Conservation (phyloP, 2,113 vertebrate genomes). For the Boleophthalmus pectinirostris region DNA sequence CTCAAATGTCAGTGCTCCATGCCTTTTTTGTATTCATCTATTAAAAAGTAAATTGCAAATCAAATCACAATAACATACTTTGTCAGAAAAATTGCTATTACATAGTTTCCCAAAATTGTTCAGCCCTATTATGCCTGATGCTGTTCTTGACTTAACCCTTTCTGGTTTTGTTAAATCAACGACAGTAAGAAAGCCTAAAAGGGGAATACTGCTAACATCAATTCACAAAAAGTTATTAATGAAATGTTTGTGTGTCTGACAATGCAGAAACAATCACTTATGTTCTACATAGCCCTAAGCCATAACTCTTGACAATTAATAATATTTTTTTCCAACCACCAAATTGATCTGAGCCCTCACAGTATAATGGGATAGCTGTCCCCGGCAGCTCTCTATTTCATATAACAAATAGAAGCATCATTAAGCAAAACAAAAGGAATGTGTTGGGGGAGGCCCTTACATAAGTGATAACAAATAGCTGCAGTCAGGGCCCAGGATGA, state of each 20-base stretch:
- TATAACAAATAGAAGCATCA: conserved; percentile 20
- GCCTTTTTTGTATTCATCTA: too few species aligned
- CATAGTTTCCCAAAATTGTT: too few species aligned
- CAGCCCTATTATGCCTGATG: not conserved
- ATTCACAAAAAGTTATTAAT: not conserved
- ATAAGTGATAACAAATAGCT: conserved; percentile 3
- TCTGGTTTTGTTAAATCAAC: not conserved
- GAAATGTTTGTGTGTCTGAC: conserved; percentile 16
- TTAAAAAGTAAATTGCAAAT: too few species aligned
- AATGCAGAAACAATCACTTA: conserved; percentile 12
- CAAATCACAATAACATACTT: not conserved
- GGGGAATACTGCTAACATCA: conserved; percentile 14
- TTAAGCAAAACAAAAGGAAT: conserved; percentile 21
- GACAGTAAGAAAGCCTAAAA: not conserved
- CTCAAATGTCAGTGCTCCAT: too few species aligned
- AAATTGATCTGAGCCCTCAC: conserved; percentile 28
- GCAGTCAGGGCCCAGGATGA: conserved; percentile 6
- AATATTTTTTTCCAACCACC: conserved; percentile 27
- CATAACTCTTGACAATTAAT: conserved; percentile 14
- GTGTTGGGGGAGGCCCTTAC: conserved; percentile 6
- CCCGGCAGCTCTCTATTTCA: conserved; percentile 17
- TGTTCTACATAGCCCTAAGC: conserved; percentile 13
- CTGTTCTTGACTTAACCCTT: not conserved
- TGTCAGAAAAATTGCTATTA: not conserved
- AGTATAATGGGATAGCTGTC: conserved; percentile 24